Evolutionary conservation across 53 echinoderm and acorn worm species (phyloP).

Genomic region (Patiria pectinifera): DNA sequence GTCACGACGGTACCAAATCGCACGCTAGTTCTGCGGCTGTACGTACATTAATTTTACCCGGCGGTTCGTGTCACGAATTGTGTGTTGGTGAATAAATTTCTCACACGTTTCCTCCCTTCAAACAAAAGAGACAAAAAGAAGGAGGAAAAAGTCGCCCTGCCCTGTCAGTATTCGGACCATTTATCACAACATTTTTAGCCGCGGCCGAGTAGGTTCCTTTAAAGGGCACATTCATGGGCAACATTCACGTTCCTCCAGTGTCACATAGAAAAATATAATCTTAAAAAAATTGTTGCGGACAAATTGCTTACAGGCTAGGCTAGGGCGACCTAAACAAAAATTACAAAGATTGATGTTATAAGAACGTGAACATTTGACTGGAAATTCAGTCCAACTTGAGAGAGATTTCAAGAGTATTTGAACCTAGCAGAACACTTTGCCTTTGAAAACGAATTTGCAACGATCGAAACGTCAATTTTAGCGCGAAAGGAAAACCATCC

Average conservation of each 20-base stretch:
- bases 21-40: neutral
- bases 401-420: no score
- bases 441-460: no score
- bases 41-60: slow-evolving; percentile 39
- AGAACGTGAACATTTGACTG: no score
- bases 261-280: neutral
- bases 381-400: no score
- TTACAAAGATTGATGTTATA: no score
- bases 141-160: neutral
- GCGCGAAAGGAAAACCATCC: neutral
- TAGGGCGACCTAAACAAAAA: neutral
- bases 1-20: no score
- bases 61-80: slow-evolving; percentile 31
- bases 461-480: neutral
- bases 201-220: neutral
- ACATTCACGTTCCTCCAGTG: neutral
- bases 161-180: slow-evolving; percentile 22
- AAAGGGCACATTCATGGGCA: neutral
- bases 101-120: slow-evolving; percentile 38
- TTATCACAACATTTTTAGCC: neutral
- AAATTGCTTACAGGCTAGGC: neutral
- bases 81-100: slow-evolving; percentile 48
- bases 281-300: neutral
- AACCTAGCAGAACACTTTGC: no score
- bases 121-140: neutral